These are phyloP conservation scores for Agrypnus murinus DNA, from an alignment of 2,888 invertebrate species.

Conservation along the genomic window DNA sequence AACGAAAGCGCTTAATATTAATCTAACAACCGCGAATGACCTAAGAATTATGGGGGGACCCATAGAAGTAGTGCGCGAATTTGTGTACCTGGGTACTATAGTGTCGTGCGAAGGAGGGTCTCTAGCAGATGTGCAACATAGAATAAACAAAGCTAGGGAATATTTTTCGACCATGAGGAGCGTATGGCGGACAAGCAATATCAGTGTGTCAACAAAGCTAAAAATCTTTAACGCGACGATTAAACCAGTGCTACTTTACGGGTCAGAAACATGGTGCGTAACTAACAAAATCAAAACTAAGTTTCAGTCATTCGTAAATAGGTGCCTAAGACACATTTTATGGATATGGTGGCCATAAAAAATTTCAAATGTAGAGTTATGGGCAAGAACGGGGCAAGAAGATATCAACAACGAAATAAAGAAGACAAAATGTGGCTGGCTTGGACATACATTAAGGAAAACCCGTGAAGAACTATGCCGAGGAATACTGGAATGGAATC, in stretches of 20 bases:
- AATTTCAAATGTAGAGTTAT: neutral
- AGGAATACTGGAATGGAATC: too few species aligned
- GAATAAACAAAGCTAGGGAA: slow-evolving; percentile 1
- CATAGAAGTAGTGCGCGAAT: neutral
- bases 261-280: neutral
- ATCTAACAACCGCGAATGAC: neutral
- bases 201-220: neutral
- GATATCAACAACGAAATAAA: neutral
- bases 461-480: neutral
- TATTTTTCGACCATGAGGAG: neutral
- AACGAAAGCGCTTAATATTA: neutral
- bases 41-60: neutral
- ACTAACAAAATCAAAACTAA: neutral
- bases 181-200: neutral
- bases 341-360: neutral
- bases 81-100: too few species aligned
- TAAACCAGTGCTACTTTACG: neutral
- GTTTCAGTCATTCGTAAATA: neutral
- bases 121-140: too few species aligned
- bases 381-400: neutral
- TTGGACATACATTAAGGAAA: neutral
- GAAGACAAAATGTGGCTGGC: neutral
- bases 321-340: neutral
- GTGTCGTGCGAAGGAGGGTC: neutral
- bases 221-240: neutral